Evolutionary conservation across 2,113 vertebrate genomes (phyloP).

Genomic region (Ptyas mucosa): DNA sequence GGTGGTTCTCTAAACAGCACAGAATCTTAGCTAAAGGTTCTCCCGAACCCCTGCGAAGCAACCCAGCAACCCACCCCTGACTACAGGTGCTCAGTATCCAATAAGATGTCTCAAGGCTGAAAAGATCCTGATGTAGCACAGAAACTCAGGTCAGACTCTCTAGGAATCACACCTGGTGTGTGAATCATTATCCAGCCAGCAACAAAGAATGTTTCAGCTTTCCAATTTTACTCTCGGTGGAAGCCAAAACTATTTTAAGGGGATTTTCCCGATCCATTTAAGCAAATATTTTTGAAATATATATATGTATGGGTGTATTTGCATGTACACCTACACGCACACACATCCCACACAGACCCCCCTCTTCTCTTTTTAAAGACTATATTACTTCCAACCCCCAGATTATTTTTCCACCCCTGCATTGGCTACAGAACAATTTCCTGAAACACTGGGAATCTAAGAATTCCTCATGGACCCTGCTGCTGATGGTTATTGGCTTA

Average conservation of each 20-base stretch:
- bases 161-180: neutral
- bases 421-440: conserved; percentile 14
- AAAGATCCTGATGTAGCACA: neutral
- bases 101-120: neutral
- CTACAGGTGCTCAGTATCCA: neutral
- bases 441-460: neutral
- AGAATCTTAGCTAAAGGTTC: no score
- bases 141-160: neutral
- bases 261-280: neutral
- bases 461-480: neutral
- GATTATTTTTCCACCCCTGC: neutral
- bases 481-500: neutral
- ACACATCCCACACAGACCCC: neutral
- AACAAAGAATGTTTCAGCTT: neutral
- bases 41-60: no score
- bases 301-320: neutral
- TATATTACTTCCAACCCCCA: neutral
- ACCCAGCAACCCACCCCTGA: no score
- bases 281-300: no score
- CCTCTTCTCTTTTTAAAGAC: neutral
- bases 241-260: neutral
- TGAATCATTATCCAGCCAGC: neutral
- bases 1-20: no score
- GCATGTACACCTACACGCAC: neutral
- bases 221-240: neutral